phyloP scores from a whole-genome alignment of 2,888 invertebrate species.

The Caradrina clavipalpis region DNA sequence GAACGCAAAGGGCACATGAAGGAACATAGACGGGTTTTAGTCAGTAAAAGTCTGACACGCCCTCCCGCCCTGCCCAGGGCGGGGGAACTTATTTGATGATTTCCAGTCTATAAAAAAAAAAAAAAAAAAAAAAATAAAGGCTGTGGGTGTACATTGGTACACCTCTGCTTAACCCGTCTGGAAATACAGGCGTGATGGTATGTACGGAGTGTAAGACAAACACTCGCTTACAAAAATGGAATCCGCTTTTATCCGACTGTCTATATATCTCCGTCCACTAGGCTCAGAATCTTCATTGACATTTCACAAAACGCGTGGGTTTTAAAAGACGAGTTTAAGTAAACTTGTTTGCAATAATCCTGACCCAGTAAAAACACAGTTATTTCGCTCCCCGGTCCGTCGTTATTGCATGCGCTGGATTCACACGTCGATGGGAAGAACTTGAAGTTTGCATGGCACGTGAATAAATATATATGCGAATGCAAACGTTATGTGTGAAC shows the following conservation, averaged over 20 bases:
- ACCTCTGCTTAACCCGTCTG: too few relatives aligned
- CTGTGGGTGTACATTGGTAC: too few relatives aligned
- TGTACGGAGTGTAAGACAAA: slow-evolving; percentile 34
- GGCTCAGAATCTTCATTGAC: slow-evolving; percentile 34
- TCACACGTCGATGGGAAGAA: slow-evolving; percentile 27
- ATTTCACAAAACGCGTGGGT: slow-evolving; percentile 24
- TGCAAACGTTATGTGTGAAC: slow-evolving; percentile 8
- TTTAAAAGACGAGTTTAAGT: slow-evolving; percentile 23
- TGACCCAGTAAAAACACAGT: slow-evolving; percentile 61
- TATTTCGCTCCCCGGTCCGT: slow-evolving; percentile 39
- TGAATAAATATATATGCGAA: slow-evolving; percentile 32
- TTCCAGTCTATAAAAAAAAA: too few relatives aligned
- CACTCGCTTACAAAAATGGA: slow-evolving; percentile 26
- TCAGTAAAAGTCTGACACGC: too few relatives aligned
- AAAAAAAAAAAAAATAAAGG: too few relatives aligned
- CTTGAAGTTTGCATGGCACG: slow-evolving; percentile 22
- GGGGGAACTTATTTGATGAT: too few relatives aligned
- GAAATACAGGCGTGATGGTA: too few relatives aligned
- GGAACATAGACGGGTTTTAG: too few relatives aligned
- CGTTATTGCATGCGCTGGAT: slow-evolving; percentile 27
- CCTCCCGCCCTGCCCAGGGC: too few relatives aligned
- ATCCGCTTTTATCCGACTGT: neutral
- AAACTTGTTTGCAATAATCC: slow-evolving; percentile 61
- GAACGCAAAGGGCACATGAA: too few relatives aligned
- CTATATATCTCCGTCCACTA: neutral